Percentiles rank a stretch among this genome's conserved stretches.
Evolutionary conservation across 2,888 invertebrate genomes (phyloP).

Genomic region (Anoncus sp.): DNA sequence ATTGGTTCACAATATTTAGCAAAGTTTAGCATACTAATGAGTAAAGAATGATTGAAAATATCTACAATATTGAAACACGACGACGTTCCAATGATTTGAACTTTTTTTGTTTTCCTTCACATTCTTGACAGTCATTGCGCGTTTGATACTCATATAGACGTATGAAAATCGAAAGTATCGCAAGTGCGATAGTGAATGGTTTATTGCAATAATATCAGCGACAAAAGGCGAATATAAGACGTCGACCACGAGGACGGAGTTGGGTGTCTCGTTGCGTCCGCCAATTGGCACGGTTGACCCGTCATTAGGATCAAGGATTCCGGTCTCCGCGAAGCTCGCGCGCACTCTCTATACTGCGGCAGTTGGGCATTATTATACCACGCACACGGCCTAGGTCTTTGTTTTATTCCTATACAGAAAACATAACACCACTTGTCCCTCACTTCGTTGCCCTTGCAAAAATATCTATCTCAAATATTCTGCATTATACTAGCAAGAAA

Average conservation of each 20-base stretch:
- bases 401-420: constrained; percentile 9
- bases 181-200: constrained; percentile 16
- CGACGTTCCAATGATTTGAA: background rate
- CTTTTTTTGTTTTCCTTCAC: background rate
- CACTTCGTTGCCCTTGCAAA: constrained; percentile 31
- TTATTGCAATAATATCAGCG: constrained; percentile 41
- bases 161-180: constrained; percentile 19
- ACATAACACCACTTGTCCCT: background rate
- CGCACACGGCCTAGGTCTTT: constrained; percentile 38
- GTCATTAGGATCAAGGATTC: constrained; percentile 82
- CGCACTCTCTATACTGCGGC: constrained; percentile 25
- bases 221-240: constrained; percentile 34
- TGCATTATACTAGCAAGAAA: background rate
- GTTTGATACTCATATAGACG: background rate
- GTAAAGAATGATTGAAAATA: background rate
- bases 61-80: background rate
- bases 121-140: background rate
- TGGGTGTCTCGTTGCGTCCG: constrained; percentile 65
- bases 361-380: constrained; percentile 26
- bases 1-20: background rate
- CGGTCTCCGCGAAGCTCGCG: constrained; percentile 50
- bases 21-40: background rate
- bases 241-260: constrained; percentile 44
- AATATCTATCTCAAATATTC: constrained; percentile 27
- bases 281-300: constrained; percentile 81